Base-by-base conservation (phyloP, 2,113 vertebrate genomes). In the Hypocryptadius cinnamomeus region DNA sequence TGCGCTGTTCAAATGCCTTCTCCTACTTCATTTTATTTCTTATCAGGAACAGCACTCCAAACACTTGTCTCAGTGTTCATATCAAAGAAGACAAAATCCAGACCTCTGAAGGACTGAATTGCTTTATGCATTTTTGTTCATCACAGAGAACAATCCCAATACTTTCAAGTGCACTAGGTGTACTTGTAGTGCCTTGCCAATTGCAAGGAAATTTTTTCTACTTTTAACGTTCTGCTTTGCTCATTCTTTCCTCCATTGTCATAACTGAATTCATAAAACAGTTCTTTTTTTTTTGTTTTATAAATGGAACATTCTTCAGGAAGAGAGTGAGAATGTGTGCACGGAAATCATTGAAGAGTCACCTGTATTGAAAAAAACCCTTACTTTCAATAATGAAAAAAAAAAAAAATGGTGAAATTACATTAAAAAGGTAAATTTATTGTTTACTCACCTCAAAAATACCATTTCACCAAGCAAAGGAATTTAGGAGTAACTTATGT, bases 51-150 rank as follows among this genome's bases (percentile, higher is more conserved):
- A 96, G 96, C 91, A 85, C 96, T 97, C 97, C 91, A 97, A 97
- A 97, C 97, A 97, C 96, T 98, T 95, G 94, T 97, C 96, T 97
- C 95, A 82, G 92, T 97, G 91, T 96, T 96, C 93, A 95, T 97
- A 98, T 98, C 97, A 98, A 98, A 98, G 97, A 90, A 97, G 96
- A 97, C 96, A 94, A 97, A 97, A 97, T 97, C 87, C 95, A 97
- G 94, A 93, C 89, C 94, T 97, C 92, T 96, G 85, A 97, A 96
- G 94, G 87, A 90, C 56, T 97, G 96, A 96, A 95, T 95, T 96
- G 95, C 95, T 80, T 94, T 97, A 92, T 92, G 61, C 90, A 89
- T 97, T 97, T 97, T 96, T 96, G 90, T 92, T 97, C 96, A 84
- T 96, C 78, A 80, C 50, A 97, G 95, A 90, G 97, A 97, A 97